Conservation (phyloP, 2,888 invertebrate genomes). For the Omphaloscelis lunosa region DNA sequence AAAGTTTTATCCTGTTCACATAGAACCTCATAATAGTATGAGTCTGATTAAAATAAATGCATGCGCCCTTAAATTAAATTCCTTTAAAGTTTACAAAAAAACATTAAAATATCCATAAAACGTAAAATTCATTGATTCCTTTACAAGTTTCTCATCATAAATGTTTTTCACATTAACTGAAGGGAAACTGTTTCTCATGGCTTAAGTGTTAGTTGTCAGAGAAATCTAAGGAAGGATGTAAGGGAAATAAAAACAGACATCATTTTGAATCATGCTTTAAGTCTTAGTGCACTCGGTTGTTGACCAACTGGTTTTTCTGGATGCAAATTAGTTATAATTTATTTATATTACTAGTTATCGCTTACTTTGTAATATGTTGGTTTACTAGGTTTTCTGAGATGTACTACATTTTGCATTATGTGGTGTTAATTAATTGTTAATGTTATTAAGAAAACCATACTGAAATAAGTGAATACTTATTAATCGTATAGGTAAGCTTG, state of each 20-base stretch:
- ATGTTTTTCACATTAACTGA: conserved; percentile 24
- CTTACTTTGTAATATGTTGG: background rate
- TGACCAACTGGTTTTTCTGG: background rate
- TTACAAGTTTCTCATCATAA: conserved; percentile 18
- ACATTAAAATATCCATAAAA: conserved; percentile 6
- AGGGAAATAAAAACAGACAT: conserved; percentile 12
- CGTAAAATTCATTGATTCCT: conserved; percentile 12
- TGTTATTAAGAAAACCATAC: background rate
- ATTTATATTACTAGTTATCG: background rate
- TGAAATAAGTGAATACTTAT: background rate
- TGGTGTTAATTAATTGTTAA: background rate
- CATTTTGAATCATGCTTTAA: background rate
- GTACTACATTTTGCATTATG: background rate
- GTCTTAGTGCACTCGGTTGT: background rate
- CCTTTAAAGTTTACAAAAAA: conserved; percentile 12
- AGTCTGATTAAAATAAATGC: background rate
- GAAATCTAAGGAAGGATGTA: conserved; percentile 41
- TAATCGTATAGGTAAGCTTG: background rate
- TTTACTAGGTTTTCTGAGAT: background rate
- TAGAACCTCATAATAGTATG: background rate
- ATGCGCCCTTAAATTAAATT: background rate
- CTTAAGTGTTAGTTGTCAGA: conserved; percentile 12
- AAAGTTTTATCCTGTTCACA: background rate
- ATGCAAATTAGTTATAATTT: background rate
- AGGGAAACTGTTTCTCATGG: conserved; percentile 13